Base-by-base conservation (phyloP, 2,797 vertebrate genomes). In the Pangasius sanitwongsei region DNA sequence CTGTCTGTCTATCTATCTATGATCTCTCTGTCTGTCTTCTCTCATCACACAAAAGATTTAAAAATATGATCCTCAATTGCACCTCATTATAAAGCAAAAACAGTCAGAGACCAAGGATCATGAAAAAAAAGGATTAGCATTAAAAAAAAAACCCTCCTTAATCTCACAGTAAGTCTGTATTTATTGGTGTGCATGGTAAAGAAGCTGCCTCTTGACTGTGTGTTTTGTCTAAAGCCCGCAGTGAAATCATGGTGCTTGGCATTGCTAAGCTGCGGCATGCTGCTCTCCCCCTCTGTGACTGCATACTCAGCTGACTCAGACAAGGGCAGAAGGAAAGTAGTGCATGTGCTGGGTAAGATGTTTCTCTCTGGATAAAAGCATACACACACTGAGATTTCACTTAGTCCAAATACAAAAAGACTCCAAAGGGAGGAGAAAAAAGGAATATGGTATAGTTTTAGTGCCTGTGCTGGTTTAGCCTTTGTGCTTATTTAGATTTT, bases 311-410 rank as follows among this genome's bases (percentile, higher is more conserved):
- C 91, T 2, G 96, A 93, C 63, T 87, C 88, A 41, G 95, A 96
- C 83, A 97, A 96, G 57, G 97, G 96, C 82, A 93, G 96, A 88
- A 98, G 97, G 91, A 98, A 97, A 92, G 96, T 98, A 83, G 97
- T 98, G 23, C 98, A 99, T 0, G 98, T 98, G 78, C 96, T 98
- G 2, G 98, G 98, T 99, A 95, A 96, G 97, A 85, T 80, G 0
- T 85, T 75, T 85, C 9, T 90, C 65, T 83, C 28, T 69, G n/a
- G 53, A 18, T 80, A 50, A n/a, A 23, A 20, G n/a, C 18, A 65
- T 28, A 44, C 31, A 50, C 81, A 59, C 77, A 75, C 2, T 37
- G 53, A 57, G 41, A 81, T 61, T 81, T 70, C 84, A 48, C 53
- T 28, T 59, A 70, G 18, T 23, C 57, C 13, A 55, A 44, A 44